These are phyloP conservation scores for Solea solea DNA, from an alignment of 2,113 vertebrate genomes.

Conservation along the genomic window DNA sequence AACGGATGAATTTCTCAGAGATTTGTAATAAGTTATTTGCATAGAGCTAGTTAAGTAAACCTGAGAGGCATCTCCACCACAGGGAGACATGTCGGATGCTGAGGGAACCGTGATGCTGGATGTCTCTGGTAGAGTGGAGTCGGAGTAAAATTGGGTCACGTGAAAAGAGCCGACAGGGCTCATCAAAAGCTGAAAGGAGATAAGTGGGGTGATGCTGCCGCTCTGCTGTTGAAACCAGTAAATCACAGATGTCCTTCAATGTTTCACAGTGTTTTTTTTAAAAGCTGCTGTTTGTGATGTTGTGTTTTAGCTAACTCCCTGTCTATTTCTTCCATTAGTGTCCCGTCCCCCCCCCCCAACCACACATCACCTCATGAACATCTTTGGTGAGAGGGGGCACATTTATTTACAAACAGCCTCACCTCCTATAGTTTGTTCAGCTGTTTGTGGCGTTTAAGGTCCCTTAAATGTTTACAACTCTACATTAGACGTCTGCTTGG, in stretches of 20 bases:
- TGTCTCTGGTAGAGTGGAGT: constrained; percentile 34
- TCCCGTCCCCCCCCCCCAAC: no score
- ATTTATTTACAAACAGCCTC: no score
- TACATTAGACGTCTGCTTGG: neutral
- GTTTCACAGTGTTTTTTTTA: neutral
- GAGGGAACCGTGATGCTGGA: constrained; percentile 25
- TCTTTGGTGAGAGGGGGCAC: no score
- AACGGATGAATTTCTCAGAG: neutral
- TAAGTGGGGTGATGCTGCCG: constrained; percentile 4
- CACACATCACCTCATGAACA: no score
- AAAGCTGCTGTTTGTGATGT: no score
- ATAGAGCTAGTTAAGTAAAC: constrained; percentile 15
- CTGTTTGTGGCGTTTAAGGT: no score
- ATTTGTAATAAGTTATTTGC: neutral
- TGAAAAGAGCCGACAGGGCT: constrained; percentile 36
- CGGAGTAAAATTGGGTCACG: constrained; percentile 50
- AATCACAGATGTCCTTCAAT: constrained; percentile 20
- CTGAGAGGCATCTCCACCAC: constrained; percentile 4
- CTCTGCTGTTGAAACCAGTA: constrained; percentile 38
- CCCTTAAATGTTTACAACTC: no score
- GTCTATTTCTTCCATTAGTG: no score
- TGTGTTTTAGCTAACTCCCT: no score
- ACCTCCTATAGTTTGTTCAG: no score
- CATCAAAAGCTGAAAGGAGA: constrained; percentile 39
- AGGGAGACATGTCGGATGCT: constrained; percentile 9